Percentiles rank a stretch among this genome's conserved stretches.
Conservation (phyloP, 2,888 invertebrate species). For the Erebia palarica region DNA sequence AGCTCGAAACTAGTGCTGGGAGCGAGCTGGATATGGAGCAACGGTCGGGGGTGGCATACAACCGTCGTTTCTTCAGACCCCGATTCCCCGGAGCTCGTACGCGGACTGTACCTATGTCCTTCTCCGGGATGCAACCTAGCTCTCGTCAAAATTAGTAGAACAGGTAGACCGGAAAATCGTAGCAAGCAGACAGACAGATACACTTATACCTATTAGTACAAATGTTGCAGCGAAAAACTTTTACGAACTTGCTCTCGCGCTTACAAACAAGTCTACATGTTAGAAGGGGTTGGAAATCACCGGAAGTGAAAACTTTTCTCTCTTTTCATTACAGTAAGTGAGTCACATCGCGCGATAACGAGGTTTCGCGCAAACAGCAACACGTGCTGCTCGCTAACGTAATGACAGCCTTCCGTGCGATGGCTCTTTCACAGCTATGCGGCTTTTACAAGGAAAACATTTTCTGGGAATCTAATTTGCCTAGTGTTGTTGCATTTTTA, state of each 20-base stretch:
- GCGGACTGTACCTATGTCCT: no score
- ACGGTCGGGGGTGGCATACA: no score
- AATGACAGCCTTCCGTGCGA: constrained; percentile 30
- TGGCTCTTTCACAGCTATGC: constrained; percentile 21
- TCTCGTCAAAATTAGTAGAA: no score
- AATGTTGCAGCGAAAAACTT: not conserved
- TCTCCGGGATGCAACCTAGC: no score
- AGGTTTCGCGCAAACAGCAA: constrained; percentile 62
- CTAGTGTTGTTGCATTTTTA: constrained; percentile 18
- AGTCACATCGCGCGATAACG: constrained; percentile 51
- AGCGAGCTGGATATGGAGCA: no score
- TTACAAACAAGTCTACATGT: constrained; percentile 1
- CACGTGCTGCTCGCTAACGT: constrained; percentile 53
- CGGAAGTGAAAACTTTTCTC: constrained; percentile 21
- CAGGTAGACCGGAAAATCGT: no score
- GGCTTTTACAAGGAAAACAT: constrained; percentile 25
- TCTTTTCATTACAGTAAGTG: constrained; percentile 31
- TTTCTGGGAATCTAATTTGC: constrained; percentile 24
- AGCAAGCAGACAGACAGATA: no score
- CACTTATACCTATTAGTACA: no score
- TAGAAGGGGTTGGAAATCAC: constrained; percentile 19
- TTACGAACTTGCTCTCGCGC: not conserved
- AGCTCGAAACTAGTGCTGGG: no score
- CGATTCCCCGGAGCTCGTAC: no score
- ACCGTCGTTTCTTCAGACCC: no score